Evolutionary conservation across 2,888 invertebrate species (phyloP).

Genomic region (Laothoe populi): DNA sequence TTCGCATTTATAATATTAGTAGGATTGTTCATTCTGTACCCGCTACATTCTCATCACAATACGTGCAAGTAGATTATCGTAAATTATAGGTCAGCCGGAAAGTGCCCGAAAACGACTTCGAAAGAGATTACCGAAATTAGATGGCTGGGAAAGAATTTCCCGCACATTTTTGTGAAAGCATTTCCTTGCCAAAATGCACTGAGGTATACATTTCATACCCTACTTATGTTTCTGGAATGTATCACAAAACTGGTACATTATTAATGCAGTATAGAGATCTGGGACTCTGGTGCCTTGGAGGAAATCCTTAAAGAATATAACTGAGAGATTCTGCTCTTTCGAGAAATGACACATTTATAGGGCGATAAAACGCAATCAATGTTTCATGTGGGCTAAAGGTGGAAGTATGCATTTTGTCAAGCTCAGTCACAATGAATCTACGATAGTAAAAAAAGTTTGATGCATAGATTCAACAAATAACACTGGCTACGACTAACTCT

Average conservation of each 20-base stretch:
- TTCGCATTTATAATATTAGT: no score
- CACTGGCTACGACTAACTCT: background rate
- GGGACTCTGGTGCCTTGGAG: slow-evolving; percentile 4
- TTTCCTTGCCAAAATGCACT: slow-evolving; percentile 32
- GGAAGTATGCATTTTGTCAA: background rate
- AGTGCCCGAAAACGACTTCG: slow-evolving; percentile 34
- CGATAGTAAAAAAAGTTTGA: no score
- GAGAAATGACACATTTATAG: background rate
- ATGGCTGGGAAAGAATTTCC: slow-evolving; percentile 34
- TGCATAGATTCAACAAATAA: no score
- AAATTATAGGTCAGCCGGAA: slow-evolving; percentile 37
- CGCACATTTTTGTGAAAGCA: slow-evolving; percentile 34
- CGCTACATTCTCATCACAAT: background rate
- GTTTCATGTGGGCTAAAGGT: background rate
- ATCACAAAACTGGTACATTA: slow-evolving; percentile 11
- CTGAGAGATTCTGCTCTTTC: background rate
- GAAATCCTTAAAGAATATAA: background rate
- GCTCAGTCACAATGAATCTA: no score
- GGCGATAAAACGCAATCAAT: background rate
- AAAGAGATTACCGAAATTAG: slow-evolving; percentile 42
- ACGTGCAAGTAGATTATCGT: slow-evolving; percentile 27
- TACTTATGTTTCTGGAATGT: slow-evolving; percentile 6
- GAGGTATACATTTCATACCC: slow-evolving; percentile 14
- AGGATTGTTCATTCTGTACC: no score
- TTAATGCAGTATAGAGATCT: slow-evolving; percentile 16